Base-by-base conservation (phyloP, 2,888 invertebrate genomes). In the Sisyra terminalis region DNA sequence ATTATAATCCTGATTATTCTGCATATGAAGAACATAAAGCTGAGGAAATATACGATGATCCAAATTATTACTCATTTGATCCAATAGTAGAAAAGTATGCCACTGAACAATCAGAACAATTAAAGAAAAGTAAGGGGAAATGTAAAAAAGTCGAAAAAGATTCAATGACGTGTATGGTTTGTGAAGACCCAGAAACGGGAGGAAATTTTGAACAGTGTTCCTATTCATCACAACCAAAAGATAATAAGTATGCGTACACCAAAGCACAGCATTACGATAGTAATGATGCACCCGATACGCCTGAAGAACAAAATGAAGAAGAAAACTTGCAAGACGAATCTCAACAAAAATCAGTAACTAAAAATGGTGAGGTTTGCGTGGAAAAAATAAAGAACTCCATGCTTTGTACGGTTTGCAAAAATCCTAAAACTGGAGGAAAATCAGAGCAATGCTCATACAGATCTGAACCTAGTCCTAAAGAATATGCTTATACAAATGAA, bases 371-470 rank as follows among this genome's bases (percentile, higher is more conserved):
- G 35, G 18, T 30, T 36, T 84, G 84, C 50, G 69, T 72, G 50
- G 70, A 75, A 53, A 69, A 77, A 0, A 60, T 68, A 39, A 75
- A 68, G 51, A 72, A 77, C 47, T 74, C 74, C 2, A 73, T 75
- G 72, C 67, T 70, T 9, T 86, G 85, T 56, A 73, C 71, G 47
- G 67, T 81, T 2, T 88, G 87, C 53, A 75, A 78, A 50, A 76
- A 84, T 54, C 71, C 76, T 1, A 75, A 78, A 55, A 78, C 76
- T 2, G 81, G 82, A 36, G 82, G 78, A 18, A 75, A 78, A 46
- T 84, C 75, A 47, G 86, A 87, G 57, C 78, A 78, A 10, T 88
- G 87, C 56, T 78, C 81, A 1, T 88, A 84, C 57, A 76, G 78
- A 9, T 75, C 78, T 1, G 73, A 76, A 46, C 82, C 82, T 0